Evolutionary conservation across 2,113 vertebrate species (phyloP), one percentile per base, ranked within the genome.

Genomic region (Mustela nigripes): DNA sequence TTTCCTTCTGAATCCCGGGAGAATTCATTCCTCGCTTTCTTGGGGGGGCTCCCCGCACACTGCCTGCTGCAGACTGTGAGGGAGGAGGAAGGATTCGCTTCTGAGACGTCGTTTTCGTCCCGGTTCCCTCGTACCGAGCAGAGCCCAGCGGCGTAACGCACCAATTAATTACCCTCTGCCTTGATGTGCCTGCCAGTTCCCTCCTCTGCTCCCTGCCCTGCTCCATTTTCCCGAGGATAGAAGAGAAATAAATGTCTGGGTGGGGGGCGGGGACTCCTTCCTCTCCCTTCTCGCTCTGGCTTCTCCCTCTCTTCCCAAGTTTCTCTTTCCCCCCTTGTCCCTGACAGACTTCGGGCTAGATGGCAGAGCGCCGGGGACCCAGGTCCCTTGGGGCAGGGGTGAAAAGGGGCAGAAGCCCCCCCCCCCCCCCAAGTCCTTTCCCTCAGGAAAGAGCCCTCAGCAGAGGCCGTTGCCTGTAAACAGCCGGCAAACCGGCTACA

Each of bases 401-500:
- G 48, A 95, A 94, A 86, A 89, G 2, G 88, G 96, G 95, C 2
- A 14, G 84, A 96, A 90, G 97, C 36, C 36, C 36, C 8, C 69
- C 69, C 36, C 8, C 69, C 69, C 28, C 74, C 78, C 65, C 65
- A 33, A 12, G 74, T 76, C 78, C 85, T 50, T 73, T 93, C 95
- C 81, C 96, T 95, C 31, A 7, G 96, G 94, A 90, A 60, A 18
- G 69, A 85, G 87, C 92, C 74, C 96, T 63, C 58, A 16, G 96
- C 81, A 95, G 94, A 81, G 85, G 95, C 85, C 8, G n/a, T 93
- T 18, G 85, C 53, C 92, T 98, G 24, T 96, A 93, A 97, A 98
- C 97, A 98, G 92, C 95, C 85, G 96, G 84, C 90, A 98, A 97
- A 98, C 98, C 98, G 98, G 98, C 98, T 98, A 98, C 98, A 98